Evolutionary conservation across 1,140 invertebrate genomes (phyloP).

Genomic region (Aethina tumida): DNA sequence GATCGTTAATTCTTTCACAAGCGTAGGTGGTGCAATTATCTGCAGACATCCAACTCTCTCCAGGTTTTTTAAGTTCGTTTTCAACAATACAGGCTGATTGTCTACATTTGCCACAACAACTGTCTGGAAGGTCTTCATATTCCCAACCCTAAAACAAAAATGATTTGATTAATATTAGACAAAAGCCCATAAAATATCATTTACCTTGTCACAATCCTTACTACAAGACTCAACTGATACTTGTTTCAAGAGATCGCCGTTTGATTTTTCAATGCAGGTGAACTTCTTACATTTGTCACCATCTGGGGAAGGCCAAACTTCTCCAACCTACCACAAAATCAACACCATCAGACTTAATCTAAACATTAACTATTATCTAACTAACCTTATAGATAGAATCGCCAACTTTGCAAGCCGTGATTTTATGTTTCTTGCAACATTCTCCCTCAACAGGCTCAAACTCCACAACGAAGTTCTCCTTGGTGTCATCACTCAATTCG

Average conservation of each 20-base stretch:
- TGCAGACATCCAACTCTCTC: conserved; percentile 47
- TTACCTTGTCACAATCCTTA: conserved; percentile 38
- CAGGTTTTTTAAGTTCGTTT: conserved; percentile 41
- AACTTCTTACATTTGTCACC: conserved; percentile 50
- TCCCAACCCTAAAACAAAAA: conserved; percentile 41
- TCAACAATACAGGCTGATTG: conserved; percentile 53
- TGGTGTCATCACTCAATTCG: conserved; percentile 20
- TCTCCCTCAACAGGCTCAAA: conserved; percentile 20
- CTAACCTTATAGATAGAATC: conserved; percentile 18
- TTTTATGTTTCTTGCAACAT: conserved; percentile 29
- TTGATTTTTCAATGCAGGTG: conserved; percentile 41
- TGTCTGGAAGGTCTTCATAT: conserved; percentile 38
- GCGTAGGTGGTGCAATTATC: conserved; percentile 58
- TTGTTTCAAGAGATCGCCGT: conserved; percentile 41
- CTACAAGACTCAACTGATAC: conserved; percentile 44
- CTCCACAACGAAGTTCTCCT: conserved; percentile 27
- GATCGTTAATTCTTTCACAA: conserved; percentile 40
- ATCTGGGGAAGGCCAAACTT: conserved; percentile 43
- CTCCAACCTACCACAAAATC: conserved; percentile 38
- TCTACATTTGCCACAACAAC: conserved; percentile 63
- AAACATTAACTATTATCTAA: neutral
- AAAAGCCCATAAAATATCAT: neutral
- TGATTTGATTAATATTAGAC: neutral
- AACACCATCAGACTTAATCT: neutral
- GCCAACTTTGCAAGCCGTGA: conserved; percentile 29